A percentile compares a stretch with the other conserved stretches of the same genome.
Conservation (phyloP, 2,797 vertebrate species). For the Tachyglossus aculeatus region DNA sequence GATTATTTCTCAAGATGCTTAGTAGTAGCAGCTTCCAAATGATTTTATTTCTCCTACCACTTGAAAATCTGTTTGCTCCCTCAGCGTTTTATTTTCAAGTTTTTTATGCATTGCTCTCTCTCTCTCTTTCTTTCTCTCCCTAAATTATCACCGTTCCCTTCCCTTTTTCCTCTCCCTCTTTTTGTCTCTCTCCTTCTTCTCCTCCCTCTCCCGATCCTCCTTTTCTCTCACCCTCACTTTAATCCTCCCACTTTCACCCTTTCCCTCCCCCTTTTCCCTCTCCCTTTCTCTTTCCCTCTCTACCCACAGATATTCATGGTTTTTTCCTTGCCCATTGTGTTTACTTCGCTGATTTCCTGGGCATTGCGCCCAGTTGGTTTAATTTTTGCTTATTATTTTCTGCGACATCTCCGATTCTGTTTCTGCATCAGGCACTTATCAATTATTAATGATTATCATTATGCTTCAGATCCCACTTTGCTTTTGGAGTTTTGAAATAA, state of each 20-base stretch:
- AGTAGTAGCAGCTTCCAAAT: slow-evolving; percentile 42
- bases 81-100: slow-evolving; percentile 24
- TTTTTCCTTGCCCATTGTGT: slow-evolving; percentile 38
- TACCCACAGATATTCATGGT: slow-evolving; percentile 6
- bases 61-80: slow-evolving; percentile 27
- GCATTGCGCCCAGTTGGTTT: slow-evolving; percentile 49
- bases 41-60: slow-evolving; percentile 41
- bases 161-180: too few relatives aligned
- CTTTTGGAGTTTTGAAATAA: slow-evolving; percentile 50
- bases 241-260: too few relatives aligned
- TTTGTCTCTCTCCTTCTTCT: too few relatives aligned
- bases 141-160: slow-evolving; percentile 4
- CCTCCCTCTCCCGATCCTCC: too few relatives aligned
- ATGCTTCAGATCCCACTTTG: slow-evolving; percentile 33
- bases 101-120: slow-evolving; percentile 32
- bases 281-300: too few relatives aligned
- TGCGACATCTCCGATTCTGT: slow-evolving; percentile 27
- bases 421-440: slow-evolving; percentile 35
- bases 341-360: slow-evolving; percentile 47
- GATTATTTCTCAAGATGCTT: slow-evolving; percentile 14
- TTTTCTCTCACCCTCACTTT: too few relatives aligned
- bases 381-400: slow-evolving; percentile 42
- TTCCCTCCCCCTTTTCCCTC: too few relatives aligned
- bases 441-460: slow-evolving; percentile 58
- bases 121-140: too few relatives aligned